Conservation (phyloP, 2,113 vertebrate species). For the Centropus bengalensis region DNA sequence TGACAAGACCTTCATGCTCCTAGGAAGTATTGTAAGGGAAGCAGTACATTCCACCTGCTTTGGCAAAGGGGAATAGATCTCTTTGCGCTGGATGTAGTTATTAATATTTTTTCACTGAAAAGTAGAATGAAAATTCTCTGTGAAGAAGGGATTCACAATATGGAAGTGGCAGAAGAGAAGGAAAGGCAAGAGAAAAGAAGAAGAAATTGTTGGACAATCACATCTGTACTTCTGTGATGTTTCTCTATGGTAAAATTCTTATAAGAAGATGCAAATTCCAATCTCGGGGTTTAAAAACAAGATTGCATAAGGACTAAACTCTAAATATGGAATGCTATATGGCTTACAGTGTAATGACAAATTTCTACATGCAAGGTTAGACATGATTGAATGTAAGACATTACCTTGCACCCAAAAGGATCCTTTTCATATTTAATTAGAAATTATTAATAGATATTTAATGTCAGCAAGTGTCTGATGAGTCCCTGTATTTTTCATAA, state of each 20-base stretch:
- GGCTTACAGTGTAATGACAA: accelerated
- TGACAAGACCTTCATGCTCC: background rate
- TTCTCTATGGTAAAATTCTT: background rate
- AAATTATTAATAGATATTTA: background rate
- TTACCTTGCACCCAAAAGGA: background rate
- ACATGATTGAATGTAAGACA: background rate
- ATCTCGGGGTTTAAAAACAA: background rate
- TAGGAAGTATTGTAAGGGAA: background rate
- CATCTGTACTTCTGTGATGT: background rate
- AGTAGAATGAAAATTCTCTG: background rate
- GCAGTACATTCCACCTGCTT: background rate
- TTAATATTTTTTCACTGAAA: background rate
- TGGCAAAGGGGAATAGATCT: background rate
- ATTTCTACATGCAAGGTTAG: background rate
- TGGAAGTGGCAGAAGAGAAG: background rate
- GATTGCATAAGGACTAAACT: background rate
- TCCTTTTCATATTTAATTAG: background rate
- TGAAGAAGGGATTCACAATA: background rate
- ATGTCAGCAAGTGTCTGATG: background rate
- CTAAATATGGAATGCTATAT: background rate
- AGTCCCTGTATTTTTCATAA: background rate
- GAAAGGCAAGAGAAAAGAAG: background rate
- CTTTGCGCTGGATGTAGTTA: background rate
- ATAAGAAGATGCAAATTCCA: background rate
- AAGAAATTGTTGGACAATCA: background rate